A percentile compares a stretch with the other conserved stretches of the same genome.
Conservation (phyloP, 2,797 vertebrate genomes). For the Pelodytes ibericus region DNA sequence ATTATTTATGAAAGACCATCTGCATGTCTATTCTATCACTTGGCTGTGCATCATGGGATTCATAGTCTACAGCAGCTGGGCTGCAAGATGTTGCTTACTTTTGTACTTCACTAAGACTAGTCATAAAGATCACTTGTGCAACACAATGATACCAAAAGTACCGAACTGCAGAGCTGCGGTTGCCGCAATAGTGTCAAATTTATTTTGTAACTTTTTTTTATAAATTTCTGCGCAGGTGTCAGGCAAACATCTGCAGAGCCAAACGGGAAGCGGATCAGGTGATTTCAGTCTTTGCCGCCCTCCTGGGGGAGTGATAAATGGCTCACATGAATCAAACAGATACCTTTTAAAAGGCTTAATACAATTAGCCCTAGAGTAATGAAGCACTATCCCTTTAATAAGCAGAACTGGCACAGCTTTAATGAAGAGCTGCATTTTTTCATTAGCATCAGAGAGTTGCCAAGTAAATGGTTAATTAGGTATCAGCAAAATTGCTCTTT, state of each 20-base stretch:
- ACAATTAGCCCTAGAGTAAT: slow-evolving; percentile 18
- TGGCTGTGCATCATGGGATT: too few relatives aligned
- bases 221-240: background rate
- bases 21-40: too few relatives aligned
- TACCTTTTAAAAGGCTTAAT: slow-evolving; percentile 24
- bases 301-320: slow-evolving; percentile 18
- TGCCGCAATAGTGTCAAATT: background rate
- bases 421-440: background rate
- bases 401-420: background rate
- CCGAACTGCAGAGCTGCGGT: background rate
- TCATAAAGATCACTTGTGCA: background rate
- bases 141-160: background rate
- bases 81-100: background rate
- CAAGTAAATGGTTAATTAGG: slow-evolving; percentile 25
- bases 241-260: slow-evolving; percentile 9
- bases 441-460: background rate
- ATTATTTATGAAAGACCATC: too few relatives aligned
- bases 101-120: too few relatives aligned
- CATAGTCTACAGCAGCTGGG: background rate
- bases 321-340: slow-evolving; percentile 26
- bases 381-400: slow-evolving; percentile 31
- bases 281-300: background rate
- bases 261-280: slow-evolving; percentile 11
- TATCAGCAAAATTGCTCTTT: background rate
- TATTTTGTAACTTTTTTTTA: background rate